Evolutionary conservation across 2,113 vertebrate genomes (phyloP).

Genomic region (Centropristis striata): DNA sequence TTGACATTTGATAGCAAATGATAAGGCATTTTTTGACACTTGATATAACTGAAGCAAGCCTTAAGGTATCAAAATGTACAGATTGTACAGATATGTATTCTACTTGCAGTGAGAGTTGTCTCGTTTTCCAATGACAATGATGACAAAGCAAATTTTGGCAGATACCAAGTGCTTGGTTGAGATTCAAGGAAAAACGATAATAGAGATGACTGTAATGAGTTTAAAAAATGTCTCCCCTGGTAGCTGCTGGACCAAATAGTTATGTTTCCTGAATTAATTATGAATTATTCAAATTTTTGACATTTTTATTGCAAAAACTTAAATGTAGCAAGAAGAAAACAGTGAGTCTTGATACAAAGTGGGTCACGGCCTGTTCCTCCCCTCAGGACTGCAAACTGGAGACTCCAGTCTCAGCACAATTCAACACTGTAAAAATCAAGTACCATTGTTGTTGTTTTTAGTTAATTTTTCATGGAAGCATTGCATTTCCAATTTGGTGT

Average conservation of each 20-base stretch:
- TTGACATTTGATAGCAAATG: too few relatives aligned
- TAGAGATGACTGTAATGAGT: not conserved
- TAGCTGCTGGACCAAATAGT: too few relatives aligned
- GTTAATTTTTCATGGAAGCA: not conserved
- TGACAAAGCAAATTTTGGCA: too few relatives aligned
- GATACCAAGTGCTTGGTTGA: not conserved
- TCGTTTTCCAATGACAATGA: too few relatives aligned
- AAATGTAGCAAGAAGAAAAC: conserved; percentile 5
- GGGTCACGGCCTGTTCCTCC: conserved; percentile 14
- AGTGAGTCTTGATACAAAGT: conserved; percentile 24
- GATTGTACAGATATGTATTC: too few relatives aligned
- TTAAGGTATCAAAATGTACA: too few relatives aligned
- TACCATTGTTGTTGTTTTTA: not conserved
- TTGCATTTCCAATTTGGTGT: conserved; percentile 9
- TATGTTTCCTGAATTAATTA: too few relatives aligned
- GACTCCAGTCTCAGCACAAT: not conserved
- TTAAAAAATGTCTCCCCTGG: not conserved
- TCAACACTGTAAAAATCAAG: not conserved
- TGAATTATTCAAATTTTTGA: too few relatives aligned
- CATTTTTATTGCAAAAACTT: conserved; percentile 21
- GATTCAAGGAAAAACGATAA: not conserved
- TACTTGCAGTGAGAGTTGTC: too few relatives aligned
- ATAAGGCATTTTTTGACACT: too few relatives aligned
- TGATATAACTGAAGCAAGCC: too few relatives aligned
- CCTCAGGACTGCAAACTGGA: not conserved